phyloP scores from a whole-genome alignment of 2,797 vertebrate genomes.

The Sebastes aleutianus region DNA sequence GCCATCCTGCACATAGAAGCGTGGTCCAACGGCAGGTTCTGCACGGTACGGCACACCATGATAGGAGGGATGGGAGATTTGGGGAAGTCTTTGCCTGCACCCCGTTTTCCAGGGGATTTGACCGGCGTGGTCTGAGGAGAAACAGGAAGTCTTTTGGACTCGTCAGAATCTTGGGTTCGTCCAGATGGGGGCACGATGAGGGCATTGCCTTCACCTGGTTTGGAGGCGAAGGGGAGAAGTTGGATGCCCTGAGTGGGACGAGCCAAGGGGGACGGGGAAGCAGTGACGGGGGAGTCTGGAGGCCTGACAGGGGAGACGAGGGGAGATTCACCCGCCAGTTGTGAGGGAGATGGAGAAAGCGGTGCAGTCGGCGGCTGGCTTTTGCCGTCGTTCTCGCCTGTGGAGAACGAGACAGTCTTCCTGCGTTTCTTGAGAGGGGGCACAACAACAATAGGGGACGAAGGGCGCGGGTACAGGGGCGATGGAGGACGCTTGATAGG shows the following conservation, averaged over 20 bases:
- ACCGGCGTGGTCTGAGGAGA: slow-evolving; percentile 50
- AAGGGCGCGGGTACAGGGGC: slow-evolving; percentile 78
- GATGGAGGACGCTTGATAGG: slow-evolving; percentile 62
- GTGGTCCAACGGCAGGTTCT: slow-evolving; percentile 91
- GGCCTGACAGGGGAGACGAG: slow-evolving; percentile 59
- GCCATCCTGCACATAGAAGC: slow-evolving; percentile 90
- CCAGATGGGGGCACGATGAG: slow-evolving; percentile 79
- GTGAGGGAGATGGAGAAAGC: slow-evolving; percentile 50
- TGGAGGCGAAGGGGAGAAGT: slow-evolving; percentile 79
- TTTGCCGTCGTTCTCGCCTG: slow-evolving; percentile 78
- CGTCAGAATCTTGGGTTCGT: slow-evolving; percentile 62
- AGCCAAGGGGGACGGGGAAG: slow-evolving; percentile 9
- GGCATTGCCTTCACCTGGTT: slow-evolving; percentile 75
- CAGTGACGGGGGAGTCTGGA: slow-evolving; percentile 54
- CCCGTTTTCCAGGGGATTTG: slow-evolving; percentile 72
- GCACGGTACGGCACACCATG: slow-evolving; percentile 87
- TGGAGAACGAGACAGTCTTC: slow-evolving; percentile 92
- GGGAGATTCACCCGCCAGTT: slow-evolving; percentile 38
- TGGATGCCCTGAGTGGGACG: slow-evolving; percentile 72
- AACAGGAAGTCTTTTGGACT: slow-evolving; percentile 61
- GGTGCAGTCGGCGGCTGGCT: slow-evolving; percentile 24
- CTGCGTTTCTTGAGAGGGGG: slow-evolving; percentile 92
- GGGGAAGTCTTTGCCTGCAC: slow-evolving; percentile 69
- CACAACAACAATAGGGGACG: slow-evolving; percentile 86
- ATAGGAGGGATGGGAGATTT: slow-evolving; percentile 64